Evolutionary conservation across 2,888 invertebrate species (phyloP).

Genomic region (Campopleginae sp.): DNA sequence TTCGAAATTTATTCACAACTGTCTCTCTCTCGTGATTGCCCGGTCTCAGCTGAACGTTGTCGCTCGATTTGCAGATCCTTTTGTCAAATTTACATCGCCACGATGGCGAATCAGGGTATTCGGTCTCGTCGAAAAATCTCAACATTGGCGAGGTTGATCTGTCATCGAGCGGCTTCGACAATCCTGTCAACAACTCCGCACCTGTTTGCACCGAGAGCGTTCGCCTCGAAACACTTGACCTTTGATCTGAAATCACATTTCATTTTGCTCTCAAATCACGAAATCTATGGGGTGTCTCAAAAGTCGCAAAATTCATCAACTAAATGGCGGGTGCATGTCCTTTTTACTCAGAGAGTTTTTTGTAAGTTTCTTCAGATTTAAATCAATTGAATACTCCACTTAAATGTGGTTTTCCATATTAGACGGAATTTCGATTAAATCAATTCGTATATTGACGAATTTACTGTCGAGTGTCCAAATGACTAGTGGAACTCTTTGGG

Average conservation of each 20-base stretch:
- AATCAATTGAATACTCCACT: not conserved
- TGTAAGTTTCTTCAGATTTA: not conserved
- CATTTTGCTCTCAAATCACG: not conserved
- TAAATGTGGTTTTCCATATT: too few relatives aligned
- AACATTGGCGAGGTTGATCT: conserved; percentile 62
- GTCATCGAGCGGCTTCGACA: conserved; percentile 56
- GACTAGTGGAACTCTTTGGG: not conserved
- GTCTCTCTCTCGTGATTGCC: conserved; percentile 5
- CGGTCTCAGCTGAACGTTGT: conserved; percentile 49
- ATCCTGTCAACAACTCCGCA: conserved; percentile 69
- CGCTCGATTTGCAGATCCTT: conserved; percentile 67
- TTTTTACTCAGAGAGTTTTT: not conserved
- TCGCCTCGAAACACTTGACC: conserved; percentile 68
- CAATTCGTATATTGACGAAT: not conserved
- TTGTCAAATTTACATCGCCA: conserved; percentile 63
- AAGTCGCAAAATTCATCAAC: not conserved
- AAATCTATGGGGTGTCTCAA: not conserved
- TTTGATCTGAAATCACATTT: conserved; percentile 49
- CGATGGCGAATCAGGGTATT: conserved; percentile 43
- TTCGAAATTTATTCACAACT: conserved; percentile 4
- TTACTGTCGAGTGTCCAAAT: not conserved
- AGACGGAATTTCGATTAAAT: not conserved
- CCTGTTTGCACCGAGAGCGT: conserved; percentile 75
- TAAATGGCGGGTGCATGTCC: not conserved
- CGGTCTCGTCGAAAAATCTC: conserved; percentile 38